These are phyloP conservation scores for Therioaphis trifolii DNA, from an alignment of 2,888 invertebrate species.

Conservation along the genomic window DNA sequence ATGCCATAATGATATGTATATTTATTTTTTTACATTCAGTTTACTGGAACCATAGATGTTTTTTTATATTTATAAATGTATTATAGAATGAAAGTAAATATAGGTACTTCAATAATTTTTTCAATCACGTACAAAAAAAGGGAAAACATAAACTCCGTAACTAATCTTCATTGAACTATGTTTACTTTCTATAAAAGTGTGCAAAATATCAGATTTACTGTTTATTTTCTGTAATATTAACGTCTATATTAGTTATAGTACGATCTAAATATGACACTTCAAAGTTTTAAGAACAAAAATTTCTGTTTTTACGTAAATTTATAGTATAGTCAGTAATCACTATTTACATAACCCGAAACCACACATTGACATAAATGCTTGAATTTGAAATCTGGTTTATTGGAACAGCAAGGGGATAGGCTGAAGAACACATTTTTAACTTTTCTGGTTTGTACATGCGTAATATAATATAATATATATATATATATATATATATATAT, in stretches of 20 bases:
- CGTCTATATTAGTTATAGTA: not conserved
- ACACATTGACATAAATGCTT: too few species aligned
- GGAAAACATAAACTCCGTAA: conserved; percentile 53
- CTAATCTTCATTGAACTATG: conserved; percentile 50
- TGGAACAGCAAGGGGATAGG: too few species aligned
- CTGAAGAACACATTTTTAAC: too few species aligned
- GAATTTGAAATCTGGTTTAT: too few species aligned
- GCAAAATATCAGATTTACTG: conserved; percentile 10
- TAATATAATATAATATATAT: too few species aligned
- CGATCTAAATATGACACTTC: too few species aligned
- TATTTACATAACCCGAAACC: too few species aligned
- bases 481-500: too few species aligned
- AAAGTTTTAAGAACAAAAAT: too few species aligned
- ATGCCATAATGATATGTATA: not conserved
- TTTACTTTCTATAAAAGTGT: conserved; percentile 39
- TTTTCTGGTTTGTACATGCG: too few species aligned
- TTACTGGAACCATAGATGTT: not conserved
- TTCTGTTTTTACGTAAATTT: too few species aligned
- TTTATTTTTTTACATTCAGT: not conserved
- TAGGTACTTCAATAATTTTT: conserved; percentile 16
- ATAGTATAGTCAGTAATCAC: too few species aligned
- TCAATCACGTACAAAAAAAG: conserved; percentile 32
- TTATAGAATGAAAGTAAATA: conserved; percentile 27
- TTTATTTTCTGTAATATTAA: conserved; percentile 16
- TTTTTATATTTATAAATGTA: not conserved